phyloP scores from a whole-genome alignment of 2,888 invertebrate genomes.

The Leptinotarsa rubiginosa region DNA sequence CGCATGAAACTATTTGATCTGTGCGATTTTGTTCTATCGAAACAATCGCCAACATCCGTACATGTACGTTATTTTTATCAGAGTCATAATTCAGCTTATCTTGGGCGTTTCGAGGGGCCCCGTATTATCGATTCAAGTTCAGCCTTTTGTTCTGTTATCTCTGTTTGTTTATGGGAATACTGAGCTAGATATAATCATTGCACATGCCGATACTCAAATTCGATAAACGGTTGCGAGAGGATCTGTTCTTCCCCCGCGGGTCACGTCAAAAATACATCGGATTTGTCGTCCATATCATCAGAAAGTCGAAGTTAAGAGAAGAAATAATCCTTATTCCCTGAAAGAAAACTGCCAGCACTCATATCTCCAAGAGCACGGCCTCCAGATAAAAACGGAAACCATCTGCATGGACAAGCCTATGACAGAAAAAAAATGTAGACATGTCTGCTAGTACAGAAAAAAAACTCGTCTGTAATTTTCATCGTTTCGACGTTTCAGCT shows the following conservation, averaged over 20 bases:
- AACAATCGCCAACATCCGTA: neutral
- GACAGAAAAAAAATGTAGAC: no score
- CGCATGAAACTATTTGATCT: neutral
- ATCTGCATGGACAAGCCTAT: no score
- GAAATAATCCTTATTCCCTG: no score
- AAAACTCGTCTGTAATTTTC: no score
- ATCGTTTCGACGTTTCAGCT: no score
- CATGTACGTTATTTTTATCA: neutral
- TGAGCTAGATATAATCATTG: neutral
- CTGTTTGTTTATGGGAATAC: neutral
- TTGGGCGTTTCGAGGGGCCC: slow-evolving; percentile 1
- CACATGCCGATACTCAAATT: neutral
- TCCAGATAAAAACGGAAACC: no score
- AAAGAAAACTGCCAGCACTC: no score
- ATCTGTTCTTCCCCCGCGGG: neutral
- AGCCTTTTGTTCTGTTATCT: slow-evolving; percentile 9
- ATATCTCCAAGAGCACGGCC: no score
- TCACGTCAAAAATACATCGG: neutral
- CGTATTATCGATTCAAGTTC: neutral
- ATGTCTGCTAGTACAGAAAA: no score
- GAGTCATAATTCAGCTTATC: neutral
- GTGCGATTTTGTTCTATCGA: neutral
- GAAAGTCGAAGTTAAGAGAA: no score
- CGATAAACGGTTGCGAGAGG: neutral
- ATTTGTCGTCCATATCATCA: neutral